Percentiles rank a stretch among this genome's conserved stretches.
Conservation (phyloP, 2,888 invertebrate species). For the Acronicta psi region DNA sequence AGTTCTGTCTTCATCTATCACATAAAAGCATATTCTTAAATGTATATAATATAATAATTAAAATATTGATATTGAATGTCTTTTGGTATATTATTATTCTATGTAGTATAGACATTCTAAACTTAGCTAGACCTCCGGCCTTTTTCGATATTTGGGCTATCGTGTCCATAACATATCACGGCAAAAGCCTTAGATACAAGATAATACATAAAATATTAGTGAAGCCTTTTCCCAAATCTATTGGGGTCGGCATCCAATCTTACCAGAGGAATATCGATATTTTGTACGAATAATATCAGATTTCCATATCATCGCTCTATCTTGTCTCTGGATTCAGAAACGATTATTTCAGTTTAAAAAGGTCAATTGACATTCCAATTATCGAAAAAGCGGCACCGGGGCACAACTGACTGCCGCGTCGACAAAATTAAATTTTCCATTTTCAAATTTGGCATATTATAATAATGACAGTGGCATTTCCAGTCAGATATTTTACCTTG, state of each 20-base stretch:
- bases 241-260: background rate
- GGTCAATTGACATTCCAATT: constrained; percentile 39
- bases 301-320: background rate
- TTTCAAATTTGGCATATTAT: constrained; percentile 11
- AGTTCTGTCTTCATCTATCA: too few relatives aligned
- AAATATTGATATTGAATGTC: background rate
- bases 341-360: constrained; percentile 20
- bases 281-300: background rate
- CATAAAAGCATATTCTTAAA: too few relatives aligned
- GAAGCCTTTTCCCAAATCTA: background rate
- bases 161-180: background rate
- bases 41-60: too few relatives aligned
- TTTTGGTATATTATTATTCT: background rate
- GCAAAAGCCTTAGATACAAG: background rate
- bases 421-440: constrained; percentile 8
- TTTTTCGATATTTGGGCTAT: background rate
- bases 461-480: background rate
- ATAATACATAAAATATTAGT: background rate
- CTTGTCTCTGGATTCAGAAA: constrained; percentile 13
- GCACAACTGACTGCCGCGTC: constrained; percentile 11
- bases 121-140: background rate
- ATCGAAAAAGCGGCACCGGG: constrained; percentile 39
- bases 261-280: background rate
- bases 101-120: background rate
- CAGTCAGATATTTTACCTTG: background rate